Evolutionary conservation across 2,888 invertebrate species (phyloP), one percentile per base, ranked within the genome.

Genomic region (Pollenia angustigena): DNA sequence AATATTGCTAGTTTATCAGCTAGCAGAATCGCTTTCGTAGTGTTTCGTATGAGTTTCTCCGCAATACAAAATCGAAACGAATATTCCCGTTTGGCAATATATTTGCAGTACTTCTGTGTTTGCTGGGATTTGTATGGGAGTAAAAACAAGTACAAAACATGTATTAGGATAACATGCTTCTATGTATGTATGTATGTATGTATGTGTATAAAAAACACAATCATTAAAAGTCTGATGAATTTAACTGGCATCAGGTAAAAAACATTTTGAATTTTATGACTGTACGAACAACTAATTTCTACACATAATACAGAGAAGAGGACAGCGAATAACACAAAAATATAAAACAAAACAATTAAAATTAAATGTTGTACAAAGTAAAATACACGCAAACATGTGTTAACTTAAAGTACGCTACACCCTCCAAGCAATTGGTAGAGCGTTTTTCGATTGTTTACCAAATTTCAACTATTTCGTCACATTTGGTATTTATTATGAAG

Each of bases 191-290:
- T 48, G 10, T 32, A 32, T 32, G 32, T 32, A 32, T 32, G 32
- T 32, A 68, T 48, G 10, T n/a, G n/a, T 46, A 14, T 40, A 60
- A 79, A 71, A 23, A 80, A 71, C 23, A 54, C 46, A 42, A 16
- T 72, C 52, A 64, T 81, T 74, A 66, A 64, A 50, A 66, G 0
- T 48, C 23, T 68, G 40, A 58, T 50, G 64, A 66, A 58, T 74
- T 66, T 74, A 50, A 44, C 58, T 68, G 74, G 23, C 66, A 81
- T n/a, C 62, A 72, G 44, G 52, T 54, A 48, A 54, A 81, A 71
- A 64, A 16, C 14, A 54, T 56, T 81, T 54, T 72, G 23, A 10
- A n/a, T 32, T 81, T 64, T 66, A 56, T 42, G 72, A 18, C 54
- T 81, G 40, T 58, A 48, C 44, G 40, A 50, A 48, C 44, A 66